phyloP scores from a whole-genome alignment of 2,113 vertebrate species.

The Microcebus murinus region DNA sequence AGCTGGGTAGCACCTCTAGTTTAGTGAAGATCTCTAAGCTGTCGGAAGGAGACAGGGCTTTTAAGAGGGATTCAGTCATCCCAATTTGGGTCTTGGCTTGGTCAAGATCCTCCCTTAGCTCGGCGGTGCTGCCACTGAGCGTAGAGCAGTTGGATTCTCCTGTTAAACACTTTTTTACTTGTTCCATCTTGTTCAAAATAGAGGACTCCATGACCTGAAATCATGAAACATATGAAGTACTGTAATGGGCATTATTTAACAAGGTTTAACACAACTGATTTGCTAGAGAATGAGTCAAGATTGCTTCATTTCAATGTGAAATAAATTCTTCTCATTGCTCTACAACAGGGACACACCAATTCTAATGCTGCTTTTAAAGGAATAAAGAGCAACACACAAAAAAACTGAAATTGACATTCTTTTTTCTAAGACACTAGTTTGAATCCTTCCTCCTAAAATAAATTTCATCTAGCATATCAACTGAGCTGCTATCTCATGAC shows the following conservation, averaged over 20 bases:
- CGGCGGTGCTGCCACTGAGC: slow-evolving; percentile 71
- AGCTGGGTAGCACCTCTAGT: slow-evolving; percentile 82
- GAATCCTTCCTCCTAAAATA: not conserved
- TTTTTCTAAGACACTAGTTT: slow-evolving; percentile 48
- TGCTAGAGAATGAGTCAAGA: not conserved
- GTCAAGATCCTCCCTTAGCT: slow-evolving; percentile 84
- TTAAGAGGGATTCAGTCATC: slow-evolving; percentile 87
- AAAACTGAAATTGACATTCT: not conserved
- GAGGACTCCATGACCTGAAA: slow-evolving; percentile 88
- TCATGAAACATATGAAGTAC: slow-evolving; percentile 37
- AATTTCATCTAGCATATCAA: not conserved
- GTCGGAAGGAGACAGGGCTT: slow-evolving; percentile 86
- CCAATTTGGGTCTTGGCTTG: slow-evolving; percentile 87
- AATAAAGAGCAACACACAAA: not conserved
- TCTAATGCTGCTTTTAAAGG: not conserved
- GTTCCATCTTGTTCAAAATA: slow-evolving; percentile 85
- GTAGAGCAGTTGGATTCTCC: not conserved
- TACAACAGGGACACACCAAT: not conserved
- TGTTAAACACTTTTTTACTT: slow-evolving; percentile 75
- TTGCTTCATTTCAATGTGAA: not conserved
- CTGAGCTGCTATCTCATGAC: not conserved
- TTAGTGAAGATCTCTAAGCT: slow-evolving; percentile 89
- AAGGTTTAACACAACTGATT: not conserved
- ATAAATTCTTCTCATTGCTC: not conserved
- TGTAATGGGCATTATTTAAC: not conserved